These are phyloP conservation scores for Boloria euphrosyne DNA, from an alignment of 2,888 invertebrate species.

Conservation along the genomic window DNA sequence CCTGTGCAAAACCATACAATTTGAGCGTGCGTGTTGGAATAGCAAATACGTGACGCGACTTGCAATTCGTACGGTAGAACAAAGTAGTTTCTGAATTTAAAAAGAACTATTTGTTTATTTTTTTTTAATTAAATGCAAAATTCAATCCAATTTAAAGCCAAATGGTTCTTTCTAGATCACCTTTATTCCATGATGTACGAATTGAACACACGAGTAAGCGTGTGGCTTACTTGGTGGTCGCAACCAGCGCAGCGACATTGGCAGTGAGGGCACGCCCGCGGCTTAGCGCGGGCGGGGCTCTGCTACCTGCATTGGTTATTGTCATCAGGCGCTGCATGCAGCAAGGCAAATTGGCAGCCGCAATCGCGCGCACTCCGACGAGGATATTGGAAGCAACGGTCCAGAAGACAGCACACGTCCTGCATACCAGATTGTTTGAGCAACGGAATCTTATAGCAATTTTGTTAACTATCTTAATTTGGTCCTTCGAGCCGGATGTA, in stretches of 20 bases:
- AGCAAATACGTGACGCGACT: constrained; percentile 39
- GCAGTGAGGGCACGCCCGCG: constrained; percentile 78
- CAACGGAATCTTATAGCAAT: constrained; percentile 42
- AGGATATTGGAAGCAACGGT: constrained; percentile 94
- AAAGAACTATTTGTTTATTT: constrained; percentile 1
- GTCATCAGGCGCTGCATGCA: constrained; percentile 90
- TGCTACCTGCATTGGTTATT: constrained; percentile 82
- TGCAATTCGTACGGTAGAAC: constrained; percentile 28
- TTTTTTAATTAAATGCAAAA: neutral
- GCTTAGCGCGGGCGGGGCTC: constrained; percentile 72
- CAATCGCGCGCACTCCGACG: constrained; percentile 91
- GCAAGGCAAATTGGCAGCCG: constrained; percentile 94
- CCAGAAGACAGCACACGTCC: constrained; percentile 94
- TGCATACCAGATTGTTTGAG: constrained; percentile 79
- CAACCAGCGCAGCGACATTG: constrained; percentile 76
- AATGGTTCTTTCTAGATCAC: constrained; percentile 11
- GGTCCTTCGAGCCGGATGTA: constrained; percentile 13
- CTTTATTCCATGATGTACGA: constrained; percentile 19
- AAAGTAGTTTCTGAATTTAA: constrained; percentile 18
- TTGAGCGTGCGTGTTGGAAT: constrained; percentile 42
- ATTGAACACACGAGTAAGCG: constrained; percentile 61
- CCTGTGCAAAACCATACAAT: constrained; percentile 40
- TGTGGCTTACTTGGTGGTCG: constrained; percentile 80
- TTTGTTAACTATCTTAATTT: constrained; percentile 3
- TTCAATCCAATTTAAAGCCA: neutral